phyloP scores from a whole-genome alignment of 2,888 invertebrate genomes.

The Eulithis prunata region DNA sequence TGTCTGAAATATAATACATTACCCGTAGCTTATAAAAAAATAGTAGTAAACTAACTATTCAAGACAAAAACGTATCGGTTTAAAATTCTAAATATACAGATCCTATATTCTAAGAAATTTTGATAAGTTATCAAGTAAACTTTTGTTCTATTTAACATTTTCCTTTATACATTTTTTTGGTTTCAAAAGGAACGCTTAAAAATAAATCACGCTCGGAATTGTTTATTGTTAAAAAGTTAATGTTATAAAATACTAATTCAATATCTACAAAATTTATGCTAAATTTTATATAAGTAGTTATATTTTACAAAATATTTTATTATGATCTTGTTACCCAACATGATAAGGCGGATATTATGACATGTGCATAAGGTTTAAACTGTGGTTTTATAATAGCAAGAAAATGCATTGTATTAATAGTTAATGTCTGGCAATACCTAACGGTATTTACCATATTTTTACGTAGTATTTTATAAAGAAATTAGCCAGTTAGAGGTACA shows the following conservation, averaged over 20 bases:
- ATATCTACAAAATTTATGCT: slow-evolving; percentile 3
- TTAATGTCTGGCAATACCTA: slow-evolving; percentile 5
- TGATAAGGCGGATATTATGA: slow-evolving; percentile 22
- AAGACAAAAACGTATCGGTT: slow-evolving; percentile 17
- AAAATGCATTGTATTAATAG: slow-evolving; percentile 1
- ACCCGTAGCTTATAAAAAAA: slow-evolving; percentile 5
- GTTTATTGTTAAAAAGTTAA: slow-evolving; percentile 11
- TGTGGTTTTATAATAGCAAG: not conserved
- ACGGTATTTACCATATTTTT: not conserved
- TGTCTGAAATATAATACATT: slow-evolving; percentile 7
- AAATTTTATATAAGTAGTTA: slow-evolving; percentile 1
- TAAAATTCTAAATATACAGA: slow-evolving; percentile 10
- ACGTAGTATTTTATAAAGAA: no score
- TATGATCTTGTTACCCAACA: slow-evolving; percentile 13
- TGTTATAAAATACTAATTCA: not conserved
- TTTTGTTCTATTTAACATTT: slow-evolving; percentile 20
- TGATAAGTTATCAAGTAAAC: slow-evolving; percentile 3
- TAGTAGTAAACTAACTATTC: slow-evolving; percentile 1
- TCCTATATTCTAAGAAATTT: slow-evolving; percentile 6
- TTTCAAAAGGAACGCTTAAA: slow-evolving; percentile 32
- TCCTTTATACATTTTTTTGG: slow-evolving; percentile 27
- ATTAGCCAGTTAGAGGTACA: no score
- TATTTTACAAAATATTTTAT: slow-evolving; percentile 21
- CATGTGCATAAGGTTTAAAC: slow-evolving; percentile 10
- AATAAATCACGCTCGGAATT: slow-evolving; percentile 1